These are phyloP conservation scores for Kryptopterus vitreolus DNA, from an alignment of 2,797 vertebrate species.

Conservation along the genomic window DNA sequence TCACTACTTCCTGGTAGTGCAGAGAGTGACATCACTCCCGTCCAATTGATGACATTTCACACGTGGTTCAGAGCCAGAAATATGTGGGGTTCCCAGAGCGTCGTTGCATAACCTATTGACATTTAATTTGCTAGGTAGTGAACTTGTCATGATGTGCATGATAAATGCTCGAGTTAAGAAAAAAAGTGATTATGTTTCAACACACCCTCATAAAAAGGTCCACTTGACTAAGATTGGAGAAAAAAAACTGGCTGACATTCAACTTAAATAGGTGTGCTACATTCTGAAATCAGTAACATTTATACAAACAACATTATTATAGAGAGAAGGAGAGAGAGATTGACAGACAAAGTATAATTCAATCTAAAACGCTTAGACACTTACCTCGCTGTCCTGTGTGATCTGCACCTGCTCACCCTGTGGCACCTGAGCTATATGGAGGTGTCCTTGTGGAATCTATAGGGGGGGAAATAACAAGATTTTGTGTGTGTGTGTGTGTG, in stretches of 20 bases:
- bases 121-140: neutral
- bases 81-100: too few relatives aligned
- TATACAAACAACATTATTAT: constrained; percentile 10
- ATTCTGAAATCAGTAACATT: constrained; percentile 36
- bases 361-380: constrained; percentile 48
- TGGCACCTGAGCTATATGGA: constrained; percentile 97
- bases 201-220: constrained; percentile 1
- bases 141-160: constrained; percentile 9
- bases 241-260: constrained; percentile 4
- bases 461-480: constrained; percentile 48
- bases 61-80: too few relatives aligned
- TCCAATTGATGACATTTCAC: constrained; percentile 18
- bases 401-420: constrained; percentile 99
- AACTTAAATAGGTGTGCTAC: constrained; percentile 23
- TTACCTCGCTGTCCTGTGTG: constrained; percentile 98
- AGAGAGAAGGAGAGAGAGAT: neutral
- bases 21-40: too few relatives aligned
- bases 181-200: constrained; percentile 7
- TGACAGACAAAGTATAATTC: neutral
- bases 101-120: too few relatives aligned
- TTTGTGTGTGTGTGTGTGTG: constrained; percentile 27
- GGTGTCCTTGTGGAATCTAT: constrained; percentile 93
- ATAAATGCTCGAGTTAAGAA: neutral
- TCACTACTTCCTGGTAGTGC: too few relatives aligned
- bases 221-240: neutral